These are phyloP conservation scores for Mastigias papua DNA, from an alignment of 30 jellyfish, hydroid and myxozoan genomes.

Conservation along the genomic window DNA sequence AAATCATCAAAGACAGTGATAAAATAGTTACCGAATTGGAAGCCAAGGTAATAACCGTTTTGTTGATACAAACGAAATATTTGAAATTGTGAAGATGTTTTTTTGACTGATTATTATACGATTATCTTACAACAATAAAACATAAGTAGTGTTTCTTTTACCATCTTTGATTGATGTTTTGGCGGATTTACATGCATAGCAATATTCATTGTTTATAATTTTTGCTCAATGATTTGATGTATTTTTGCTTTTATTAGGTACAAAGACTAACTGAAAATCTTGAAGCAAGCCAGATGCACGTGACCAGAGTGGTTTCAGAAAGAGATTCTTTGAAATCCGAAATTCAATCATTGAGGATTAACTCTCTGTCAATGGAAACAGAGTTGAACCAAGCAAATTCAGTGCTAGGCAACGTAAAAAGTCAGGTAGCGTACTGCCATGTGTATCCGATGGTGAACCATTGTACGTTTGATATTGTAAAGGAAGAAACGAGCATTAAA, in stretches of 20 bases:
- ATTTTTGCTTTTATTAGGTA: constrained; percentile 12
- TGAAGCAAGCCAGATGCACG: constrained; percentile 75
- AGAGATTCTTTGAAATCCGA: constrained; percentile 70
- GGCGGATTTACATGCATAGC: too few relatives aligned
- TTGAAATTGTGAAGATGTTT: not conserved
- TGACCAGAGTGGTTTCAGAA: constrained; percentile 65
- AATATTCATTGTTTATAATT: not conserved
- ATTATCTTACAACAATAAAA: not conserved
- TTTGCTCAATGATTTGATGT: not conserved
- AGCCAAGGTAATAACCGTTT: constrained; percentile 51
- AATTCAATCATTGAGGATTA: constrained; percentile 38
- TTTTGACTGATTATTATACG: not conserved
- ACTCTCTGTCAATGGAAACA: constrained; percentile 30
- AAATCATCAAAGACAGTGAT: constrained; percentile 79
- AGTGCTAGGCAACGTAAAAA: constrained; percentile 42
- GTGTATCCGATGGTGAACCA: not conserved
- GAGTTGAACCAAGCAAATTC: constrained; percentile 53
- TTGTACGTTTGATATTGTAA: too few relatives aligned
- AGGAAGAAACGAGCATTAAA: too few relatives aligned
- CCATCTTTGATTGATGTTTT: too few relatives aligned
- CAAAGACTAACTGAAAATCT: constrained; percentile 75
- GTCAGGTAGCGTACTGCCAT: constrained; percentile 46
- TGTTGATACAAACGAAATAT: too few relatives aligned
- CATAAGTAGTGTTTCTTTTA: not conserved
- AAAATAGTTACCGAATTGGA: constrained; percentile 67